Evolutionary conservation across 2,797 vertebrate genomes (phyloP).

Genomic region (Decapterus maruadsi): DNA sequence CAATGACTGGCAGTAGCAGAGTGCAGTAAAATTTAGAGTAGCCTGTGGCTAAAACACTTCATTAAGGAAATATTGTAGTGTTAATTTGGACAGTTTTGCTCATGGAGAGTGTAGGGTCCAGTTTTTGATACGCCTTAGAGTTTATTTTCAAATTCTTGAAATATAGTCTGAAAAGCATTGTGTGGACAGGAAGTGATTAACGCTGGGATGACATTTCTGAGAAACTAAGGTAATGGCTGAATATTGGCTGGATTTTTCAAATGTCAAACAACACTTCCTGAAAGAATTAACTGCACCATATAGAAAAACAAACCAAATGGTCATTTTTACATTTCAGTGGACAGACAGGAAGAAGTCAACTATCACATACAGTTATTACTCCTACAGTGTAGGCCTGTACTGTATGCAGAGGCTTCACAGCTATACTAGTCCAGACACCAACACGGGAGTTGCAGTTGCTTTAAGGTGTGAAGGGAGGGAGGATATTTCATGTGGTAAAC

Average conservation of each 20-base stretch:
- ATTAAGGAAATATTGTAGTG: neutral
- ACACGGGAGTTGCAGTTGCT: conserved; percentile 14
- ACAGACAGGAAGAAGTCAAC: neutral
- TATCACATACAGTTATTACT: neutral
- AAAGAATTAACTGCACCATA: neutral
- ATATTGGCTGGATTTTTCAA: neutral
- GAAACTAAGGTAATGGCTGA: neutral
- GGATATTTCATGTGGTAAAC: conserved; percentile 42
- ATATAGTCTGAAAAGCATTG: neutral
- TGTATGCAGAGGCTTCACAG: conserved; percentile 23
- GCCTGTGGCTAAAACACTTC: neutral
- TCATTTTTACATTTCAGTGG: neutral
- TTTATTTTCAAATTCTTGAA: neutral
- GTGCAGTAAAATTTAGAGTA: neutral
- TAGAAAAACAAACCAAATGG: neutral
- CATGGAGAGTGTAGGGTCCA: neutral
- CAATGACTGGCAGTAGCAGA: neutral
- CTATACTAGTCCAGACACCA: neutral
- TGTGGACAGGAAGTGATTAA: neutral
- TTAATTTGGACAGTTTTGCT: neutral
- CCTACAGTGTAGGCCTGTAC: conserved; percentile 5
- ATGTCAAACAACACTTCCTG: neutral
- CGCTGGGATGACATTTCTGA: neutral
- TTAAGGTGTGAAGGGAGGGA: conserved; percentile 32
- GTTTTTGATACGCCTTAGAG: neutral